A percentile compares a stretch with the other conserved stretches of the same genome.
Evolutionary conservation across 2,888 invertebrate genomes (phyloP).

Genomic region (Loripinus fragilis): DNA sequence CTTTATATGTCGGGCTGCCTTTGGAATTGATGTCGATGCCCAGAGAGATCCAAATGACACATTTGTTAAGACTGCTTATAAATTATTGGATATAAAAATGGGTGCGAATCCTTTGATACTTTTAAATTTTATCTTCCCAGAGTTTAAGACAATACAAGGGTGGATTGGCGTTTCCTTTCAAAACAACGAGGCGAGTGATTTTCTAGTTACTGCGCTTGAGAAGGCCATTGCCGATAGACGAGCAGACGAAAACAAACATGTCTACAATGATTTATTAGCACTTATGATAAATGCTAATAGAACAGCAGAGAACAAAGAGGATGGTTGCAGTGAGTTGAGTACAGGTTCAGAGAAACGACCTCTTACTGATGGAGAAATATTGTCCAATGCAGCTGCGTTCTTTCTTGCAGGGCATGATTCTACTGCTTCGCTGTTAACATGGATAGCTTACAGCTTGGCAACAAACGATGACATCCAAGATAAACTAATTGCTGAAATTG

Average conservation of each 20-base stretch:
- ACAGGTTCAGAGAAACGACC: conserved; percentile 35
- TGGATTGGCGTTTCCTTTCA: conserved; percentile 10
- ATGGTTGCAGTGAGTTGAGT: background rate
- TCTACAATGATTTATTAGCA: conserved; percentile 37
- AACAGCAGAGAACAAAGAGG: background rate
- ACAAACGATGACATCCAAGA: conserved; percentile 83
- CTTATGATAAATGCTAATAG: conserved; percentile 40
- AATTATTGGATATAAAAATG: conserved; percentile 28
- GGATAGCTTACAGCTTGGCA: conserved; percentile 83
- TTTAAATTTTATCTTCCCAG: conserved; percentile 44
- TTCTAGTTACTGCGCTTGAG: conserved; percentile 35
- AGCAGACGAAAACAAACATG: background rate
- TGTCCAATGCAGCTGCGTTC: conserved; percentile 82
- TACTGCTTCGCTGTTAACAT: conserved; percentile 84
- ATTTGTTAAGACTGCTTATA: conserved; percentile 54
- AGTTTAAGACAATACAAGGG: conserved; percentile 13
- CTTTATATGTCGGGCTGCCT: conserved; percentile 54
- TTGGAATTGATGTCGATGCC: conserved; percentile 63
- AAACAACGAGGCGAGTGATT: conserved; percentile 39
- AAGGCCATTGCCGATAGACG: conserved; percentile 45
- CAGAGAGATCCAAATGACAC: conserved; percentile 56
- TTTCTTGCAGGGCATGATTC: conserved; percentile 85
- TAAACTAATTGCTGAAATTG: conserved; percentile 57
- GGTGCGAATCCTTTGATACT: conserved; percentile 25
- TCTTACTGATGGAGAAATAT: conserved; percentile 68